A percentile compares a stretch with the other conserved stretches of the same genome.
These are phyloP conservation scores for Pristis pectinata DNA, from an alignment of 2,797 vertebrate genomes.

Conservation along the genomic window DNA sequence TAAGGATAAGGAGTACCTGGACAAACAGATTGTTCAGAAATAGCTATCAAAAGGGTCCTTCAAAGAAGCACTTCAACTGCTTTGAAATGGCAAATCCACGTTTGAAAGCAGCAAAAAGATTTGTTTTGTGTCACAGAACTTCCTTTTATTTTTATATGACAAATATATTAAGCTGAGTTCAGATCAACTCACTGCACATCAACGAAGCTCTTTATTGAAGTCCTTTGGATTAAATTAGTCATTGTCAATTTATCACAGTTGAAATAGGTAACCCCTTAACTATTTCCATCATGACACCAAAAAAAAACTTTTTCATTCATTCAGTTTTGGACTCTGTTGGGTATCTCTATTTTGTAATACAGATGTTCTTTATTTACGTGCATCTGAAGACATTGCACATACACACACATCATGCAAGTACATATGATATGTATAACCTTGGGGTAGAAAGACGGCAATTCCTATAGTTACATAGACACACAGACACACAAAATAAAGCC, in stretches of 20 bases:
- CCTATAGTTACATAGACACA: neutral
- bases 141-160: neutral
- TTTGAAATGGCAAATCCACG: neutral
- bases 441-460: neutral
- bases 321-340: neutral
- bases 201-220: neutral
- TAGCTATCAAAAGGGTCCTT: slow-evolving; percentile 11
- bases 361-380: too few relatives aligned
- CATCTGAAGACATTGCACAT: too few relatives aligned
- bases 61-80: neutral
- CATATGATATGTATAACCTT: too few relatives aligned
- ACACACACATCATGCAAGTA: too few relatives aligned
- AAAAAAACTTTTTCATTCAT: neutral
- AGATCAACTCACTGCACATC: neutral
- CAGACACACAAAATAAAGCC: neutral
- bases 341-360: neutral
- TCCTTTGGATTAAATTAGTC: neutral
- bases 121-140: neutral
- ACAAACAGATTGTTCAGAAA: slow-evolving; percentile 12
- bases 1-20: neutral
- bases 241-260: neutral
- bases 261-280: too few relatives aligned
- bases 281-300: too few relatives aligned
- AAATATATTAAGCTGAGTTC: neutral
- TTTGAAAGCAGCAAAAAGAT: neutral